A percentile compares a stretch with the other conserved stretches of the same genome.
Conservation (phyloP, 2,888 invertebrate genomes). For the Nemotelus pantherinus region DNA sequence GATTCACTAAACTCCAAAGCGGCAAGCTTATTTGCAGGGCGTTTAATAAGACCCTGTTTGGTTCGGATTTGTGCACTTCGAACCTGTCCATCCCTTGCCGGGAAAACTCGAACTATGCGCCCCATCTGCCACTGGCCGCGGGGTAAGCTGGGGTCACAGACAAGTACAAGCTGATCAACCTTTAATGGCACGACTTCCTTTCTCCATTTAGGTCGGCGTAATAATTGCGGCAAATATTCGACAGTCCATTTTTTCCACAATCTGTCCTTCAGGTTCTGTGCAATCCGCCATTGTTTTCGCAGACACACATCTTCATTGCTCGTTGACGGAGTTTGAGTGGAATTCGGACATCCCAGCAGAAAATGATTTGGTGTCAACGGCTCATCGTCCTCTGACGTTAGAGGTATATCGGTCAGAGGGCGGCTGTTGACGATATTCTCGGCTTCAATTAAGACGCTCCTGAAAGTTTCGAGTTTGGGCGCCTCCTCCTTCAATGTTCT, state of each 20-base stretch:
- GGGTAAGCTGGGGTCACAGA: background rate
- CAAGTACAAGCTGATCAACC: background rate
- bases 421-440: constrained; percentile 48
- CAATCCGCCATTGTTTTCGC: background rate
- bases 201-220: background rate
- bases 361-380: constrained; percentile 45
- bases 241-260: background rate
- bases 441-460: constrained; percentile 6
- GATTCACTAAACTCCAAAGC: background rate
- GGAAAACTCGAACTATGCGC: background rate
- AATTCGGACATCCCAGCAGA: constrained; percentile 28
- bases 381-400: constrained; percentile 30
- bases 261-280: too few species aligned
- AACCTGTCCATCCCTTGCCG: background rate
- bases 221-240: background rate
- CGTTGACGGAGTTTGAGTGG: background rate
- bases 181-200: background rate
- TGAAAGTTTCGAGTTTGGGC: background rate
- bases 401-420: background rate
- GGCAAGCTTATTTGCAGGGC: background rate
- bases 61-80: background rate
- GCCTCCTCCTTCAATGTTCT: constrained; percentile 21
- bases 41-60: background rate
- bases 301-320: background rate
- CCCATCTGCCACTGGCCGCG: background rate